Conservation (phyloP, 2,888 invertebrate genomes). For the Drosophila tripunctata region DNA sequence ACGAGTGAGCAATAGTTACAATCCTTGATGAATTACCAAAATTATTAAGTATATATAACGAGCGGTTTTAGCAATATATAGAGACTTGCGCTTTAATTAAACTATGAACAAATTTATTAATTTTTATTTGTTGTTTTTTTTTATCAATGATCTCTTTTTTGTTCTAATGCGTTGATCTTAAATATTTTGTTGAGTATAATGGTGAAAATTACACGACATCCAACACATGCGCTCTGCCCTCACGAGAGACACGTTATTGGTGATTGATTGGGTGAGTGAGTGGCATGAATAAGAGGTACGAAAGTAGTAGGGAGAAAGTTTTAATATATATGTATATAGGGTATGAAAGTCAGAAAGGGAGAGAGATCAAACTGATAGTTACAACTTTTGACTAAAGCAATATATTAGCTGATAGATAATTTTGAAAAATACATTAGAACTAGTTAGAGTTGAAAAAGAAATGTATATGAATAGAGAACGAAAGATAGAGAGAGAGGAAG, state of each 20-base stretch:
- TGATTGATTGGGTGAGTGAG: conserved; percentile 68
- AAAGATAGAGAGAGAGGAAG: not conserved
- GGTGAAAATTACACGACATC: conserved; percentile 83
- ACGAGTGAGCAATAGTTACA: conserved; percentile 72
- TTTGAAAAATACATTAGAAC: conserved; percentile 65
- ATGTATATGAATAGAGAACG: too few relatives aligned
- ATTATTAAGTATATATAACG: conserved; percentile 31
- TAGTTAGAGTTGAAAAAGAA: conserved; percentile 19
- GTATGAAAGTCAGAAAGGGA: too few relatives aligned
- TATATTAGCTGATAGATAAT: conserved; percentile 66
- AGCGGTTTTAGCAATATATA: conserved; percentile 53
- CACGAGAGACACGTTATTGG: conserved; percentile 84
- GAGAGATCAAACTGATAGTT: conserved; percentile 32
- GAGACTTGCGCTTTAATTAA: conserved; percentile 52
- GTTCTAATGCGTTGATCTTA: conserved; percentile 60
- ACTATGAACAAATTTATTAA: conserved; percentile 51
- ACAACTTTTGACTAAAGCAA: conserved; percentile 55
- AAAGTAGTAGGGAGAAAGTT: conserved; percentile 16
- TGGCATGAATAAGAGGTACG: conserved; percentile 38
- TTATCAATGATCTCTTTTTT: conserved; percentile 66
- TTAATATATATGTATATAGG: too few relatives aligned
- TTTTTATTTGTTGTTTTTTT: conserved; percentile 15
- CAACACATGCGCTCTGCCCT: conserved; percentile 85
- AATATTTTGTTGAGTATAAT: conserved; percentile 64
- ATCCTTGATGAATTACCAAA: conserved; percentile 71